Conservation (phyloP, 2,888 invertebrate species). For the Polylopha cassiicola region DNA sequence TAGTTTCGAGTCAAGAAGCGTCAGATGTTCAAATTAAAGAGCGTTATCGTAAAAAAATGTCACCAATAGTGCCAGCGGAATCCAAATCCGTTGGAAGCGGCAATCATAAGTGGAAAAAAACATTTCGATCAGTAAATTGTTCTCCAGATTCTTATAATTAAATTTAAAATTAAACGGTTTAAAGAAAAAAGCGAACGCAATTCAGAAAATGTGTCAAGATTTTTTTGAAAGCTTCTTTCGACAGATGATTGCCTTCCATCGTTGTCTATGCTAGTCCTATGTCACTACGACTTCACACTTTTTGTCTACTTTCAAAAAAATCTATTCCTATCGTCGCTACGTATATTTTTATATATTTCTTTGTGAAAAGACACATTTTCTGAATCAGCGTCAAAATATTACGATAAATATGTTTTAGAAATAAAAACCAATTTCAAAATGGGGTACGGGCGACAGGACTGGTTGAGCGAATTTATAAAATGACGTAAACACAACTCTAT, state of each 20-base stretch:
- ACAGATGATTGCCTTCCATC: constrained; percentile 73
- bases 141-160: constrained; percentile 37
- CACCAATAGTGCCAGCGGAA: constrained; percentile 73
- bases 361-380: constrained; percentile 87
- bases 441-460: too few relatives aligned
- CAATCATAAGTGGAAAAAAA: constrained; percentile 77
- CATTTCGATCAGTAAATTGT: constrained; percentile 66
- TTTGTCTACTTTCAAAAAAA: constrained; percentile 79
- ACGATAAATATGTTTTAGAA: constrained; percentile 11
- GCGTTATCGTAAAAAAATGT: constrained; percentile 26
- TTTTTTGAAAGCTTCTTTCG: constrained; percentile 76
- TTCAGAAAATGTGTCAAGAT: constrained; percentile 86
- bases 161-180: constrained; percentile 35
- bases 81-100: constrained; percentile 75
- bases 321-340: constrained; percentile 66
- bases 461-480: too few relatives aligned
- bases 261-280: constrained; percentile 39
- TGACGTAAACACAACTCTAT: too few relatives aligned
- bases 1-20: constrained; percentile 17
- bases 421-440: constrained; percentile 8
- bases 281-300: constrained; percentile 72
- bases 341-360: constrained; percentile 79
- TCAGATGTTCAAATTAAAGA: constrained; percentile 6
- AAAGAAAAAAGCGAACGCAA: constrained; percentile 57
- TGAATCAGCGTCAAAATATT: constrained; percentile 65